phyloP scores from a whole-genome alignment of 1,140 invertebrate genomes.

The Thaumetopoea pityocampa region DNA sequence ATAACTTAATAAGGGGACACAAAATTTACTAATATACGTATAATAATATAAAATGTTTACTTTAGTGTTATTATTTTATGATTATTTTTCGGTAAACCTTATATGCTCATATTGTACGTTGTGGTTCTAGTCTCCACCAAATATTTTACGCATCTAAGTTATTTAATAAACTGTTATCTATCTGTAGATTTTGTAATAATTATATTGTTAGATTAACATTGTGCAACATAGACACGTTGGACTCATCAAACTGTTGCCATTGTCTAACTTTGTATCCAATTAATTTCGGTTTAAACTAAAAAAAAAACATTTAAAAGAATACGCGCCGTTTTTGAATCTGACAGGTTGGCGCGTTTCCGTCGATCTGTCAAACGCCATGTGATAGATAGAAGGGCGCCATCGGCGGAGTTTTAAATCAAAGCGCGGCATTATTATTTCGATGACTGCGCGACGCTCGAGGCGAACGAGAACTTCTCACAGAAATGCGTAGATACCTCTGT shows the following conservation, averaged over 20 bases:
- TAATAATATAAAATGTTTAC: no score
- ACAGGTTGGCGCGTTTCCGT: conserved; percentile 64
- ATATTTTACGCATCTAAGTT: no score
- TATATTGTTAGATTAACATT: no score
- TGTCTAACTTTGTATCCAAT: conserved; percentile 1
- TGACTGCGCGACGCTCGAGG: conserved; percentile 62
- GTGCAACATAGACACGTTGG: neutral
- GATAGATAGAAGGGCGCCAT: conserved; percentile 74
- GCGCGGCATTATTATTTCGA: conserved; percentile 59
- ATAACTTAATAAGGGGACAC: no score
- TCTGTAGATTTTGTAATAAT: no score
- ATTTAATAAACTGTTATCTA: no score
- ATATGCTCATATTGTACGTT: no score
- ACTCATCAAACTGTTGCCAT: neutral
- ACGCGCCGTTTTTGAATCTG: conserved; percentile 70
- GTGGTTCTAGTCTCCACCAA: no score
- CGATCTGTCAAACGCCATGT: conserved; percentile 74
- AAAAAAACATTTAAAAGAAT: conserved; percentile 23
- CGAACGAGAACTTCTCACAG: conserved; percentile 64
- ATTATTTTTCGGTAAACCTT: no score
- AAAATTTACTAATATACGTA: no score
- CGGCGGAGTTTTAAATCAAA: conserved; percentile 71
- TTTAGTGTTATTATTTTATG: no score
- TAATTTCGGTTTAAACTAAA: neutral
- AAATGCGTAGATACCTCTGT: conserved; percentile 57